Conservation (phyloP, 2,888 invertebrate species). For the Acleris emargana region DNA sequence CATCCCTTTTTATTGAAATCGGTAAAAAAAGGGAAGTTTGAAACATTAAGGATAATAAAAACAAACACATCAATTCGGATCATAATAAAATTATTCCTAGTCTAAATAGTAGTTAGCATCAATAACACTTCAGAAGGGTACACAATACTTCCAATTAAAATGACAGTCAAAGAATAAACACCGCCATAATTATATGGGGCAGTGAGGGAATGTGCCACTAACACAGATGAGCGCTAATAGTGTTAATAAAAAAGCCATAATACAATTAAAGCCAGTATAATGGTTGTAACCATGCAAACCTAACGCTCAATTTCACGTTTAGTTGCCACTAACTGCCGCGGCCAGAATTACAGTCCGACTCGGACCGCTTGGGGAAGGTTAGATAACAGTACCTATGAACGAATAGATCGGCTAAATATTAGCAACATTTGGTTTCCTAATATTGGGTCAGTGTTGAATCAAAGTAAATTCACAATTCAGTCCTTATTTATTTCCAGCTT, state of each 20-base stretch:
- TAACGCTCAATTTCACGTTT: conserved; percentile 40
- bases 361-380: conserved; percentile 44
- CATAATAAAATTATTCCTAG: no score
- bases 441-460: no score
- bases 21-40: no score
- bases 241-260: conserved; percentile 37
- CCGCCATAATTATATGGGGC: conserved; percentile 10
- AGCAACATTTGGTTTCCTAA: conserved; percentile 57
- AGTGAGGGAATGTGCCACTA: conserved; percentile 14
- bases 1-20: no score
- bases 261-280: conserved; percentile 34
- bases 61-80: no score
- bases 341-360: conserved; percentile 41
- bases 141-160: not conserved
- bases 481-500: no score
- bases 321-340: conserved; percentile 41
- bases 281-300: conserved; percentile 33
- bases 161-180: not conserved
- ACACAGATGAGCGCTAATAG: conserved; percentile 25
- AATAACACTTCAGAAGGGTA: not conserved
- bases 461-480: no score
- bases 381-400: conserved; percentile 44
- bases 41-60: no score
- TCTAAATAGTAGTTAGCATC: no score
- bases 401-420: conserved; percentile 54